Evolutionary conservation across 2,888 invertebrate species (phyloP).

Genomic region (Perizoma flavofasciatum): DNA sequence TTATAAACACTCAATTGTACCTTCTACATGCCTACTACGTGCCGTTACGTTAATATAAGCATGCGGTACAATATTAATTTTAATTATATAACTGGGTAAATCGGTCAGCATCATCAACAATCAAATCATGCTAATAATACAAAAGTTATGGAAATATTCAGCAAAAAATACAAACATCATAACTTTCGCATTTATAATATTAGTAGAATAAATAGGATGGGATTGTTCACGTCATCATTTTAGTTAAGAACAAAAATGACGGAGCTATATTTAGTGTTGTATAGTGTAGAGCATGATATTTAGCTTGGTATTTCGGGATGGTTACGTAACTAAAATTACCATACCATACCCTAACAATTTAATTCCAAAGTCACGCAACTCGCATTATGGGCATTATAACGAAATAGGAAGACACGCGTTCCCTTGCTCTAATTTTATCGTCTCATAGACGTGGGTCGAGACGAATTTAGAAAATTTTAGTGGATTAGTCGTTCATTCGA

Average conservation of each 20-base stretch:
- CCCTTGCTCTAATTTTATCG: constrained; percentile 56
- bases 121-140: constrained; percentile 1
- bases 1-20: constrained; percentile 38
- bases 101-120: constrained; percentile 19
- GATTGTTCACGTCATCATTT: neutral
- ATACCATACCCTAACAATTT: constrained; percentile 53
- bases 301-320: constrained; percentile 45
- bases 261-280: neutral
- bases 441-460: constrained; percentile 47
- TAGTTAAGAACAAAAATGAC: neutral
- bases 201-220: too few species aligned
- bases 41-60: constrained; percentile 32
- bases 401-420: constrained; percentile 49
- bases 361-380: constrained; percentile 57
- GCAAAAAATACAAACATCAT: too few species aligned
- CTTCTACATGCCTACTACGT: constrained; percentile 14
- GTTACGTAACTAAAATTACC: constrained; percentile 54
- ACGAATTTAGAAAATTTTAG: constrained; percentile 52
- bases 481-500: constrained; percentile 39
- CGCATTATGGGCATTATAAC: constrained; percentile 49
- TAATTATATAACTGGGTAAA: constrained; percentile 28
- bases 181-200: too few species aligned
- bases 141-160: too few species aligned
- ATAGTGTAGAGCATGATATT: neutral
- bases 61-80: constrained; percentile 29